Evolutionary conservation across 2,888 invertebrate genomes (phyloP).

Genomic region (Andrena praecox): DNA sequence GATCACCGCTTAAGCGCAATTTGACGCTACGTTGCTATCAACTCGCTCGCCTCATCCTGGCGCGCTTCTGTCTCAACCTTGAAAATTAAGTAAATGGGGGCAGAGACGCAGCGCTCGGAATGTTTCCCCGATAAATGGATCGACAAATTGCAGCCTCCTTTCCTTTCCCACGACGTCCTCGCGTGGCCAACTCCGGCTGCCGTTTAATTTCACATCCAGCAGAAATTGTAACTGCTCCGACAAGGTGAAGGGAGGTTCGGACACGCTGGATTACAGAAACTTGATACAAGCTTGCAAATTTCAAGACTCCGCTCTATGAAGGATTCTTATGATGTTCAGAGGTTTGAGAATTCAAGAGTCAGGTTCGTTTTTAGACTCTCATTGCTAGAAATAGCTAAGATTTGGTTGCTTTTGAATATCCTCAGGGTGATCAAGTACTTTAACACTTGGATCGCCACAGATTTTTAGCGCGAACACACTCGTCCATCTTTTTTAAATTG

Average conservation of each 20-base stretch:
- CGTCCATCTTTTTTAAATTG: no score
- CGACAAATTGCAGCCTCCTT: slow-evolving; percentile 34
- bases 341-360: not conserved
- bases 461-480: no score
- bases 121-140: slow-evolving; percentile 9
- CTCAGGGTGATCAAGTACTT: no score
- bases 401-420: no score
- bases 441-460: no score
- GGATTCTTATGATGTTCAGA: not conserved
- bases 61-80: slow-evolving; percentile 13
- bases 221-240: slow-evolving; percentile 18
- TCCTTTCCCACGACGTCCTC: slow-evolving; percentile 16
- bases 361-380: no score
- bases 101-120: no score
- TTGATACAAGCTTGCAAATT: not conserved
- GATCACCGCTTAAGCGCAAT: slow-evolving; percentile 48
- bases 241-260: not conserved
- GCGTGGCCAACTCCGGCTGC: not conserved
- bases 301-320: not conserved
- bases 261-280: not conserved
- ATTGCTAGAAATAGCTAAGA: no score
- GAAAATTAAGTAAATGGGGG: slow-evolving; percentile 19
- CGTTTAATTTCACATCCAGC: not conserved
- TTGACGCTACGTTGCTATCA: slow-evolving; percentile 33
- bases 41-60: not conserved